Evolutionary conservation across 2,797 vertebrate genomes (phyloP).

Genomic region (Chrysocyon brachyurus): DNA sequence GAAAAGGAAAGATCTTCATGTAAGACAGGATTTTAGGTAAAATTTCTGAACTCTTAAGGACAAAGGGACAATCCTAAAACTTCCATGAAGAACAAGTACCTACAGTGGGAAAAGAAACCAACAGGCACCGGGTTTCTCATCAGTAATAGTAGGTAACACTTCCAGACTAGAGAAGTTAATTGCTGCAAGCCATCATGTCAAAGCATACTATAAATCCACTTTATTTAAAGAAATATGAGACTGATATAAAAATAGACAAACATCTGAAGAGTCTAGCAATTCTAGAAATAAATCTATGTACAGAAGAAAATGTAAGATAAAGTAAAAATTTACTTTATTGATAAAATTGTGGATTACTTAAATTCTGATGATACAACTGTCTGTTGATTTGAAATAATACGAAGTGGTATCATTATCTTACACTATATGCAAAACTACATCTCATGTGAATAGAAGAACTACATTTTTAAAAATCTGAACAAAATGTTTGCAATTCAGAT

Average conservation of each 20-base stretch:
- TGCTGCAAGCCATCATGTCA: not conserved
- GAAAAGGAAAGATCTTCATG: not conserved
- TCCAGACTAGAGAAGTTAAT: not conserved
- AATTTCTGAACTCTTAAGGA: not conserved
- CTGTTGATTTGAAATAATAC: not conserved
- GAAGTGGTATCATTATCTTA: not conserved
- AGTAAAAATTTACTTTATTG: conserved; percentile 10
- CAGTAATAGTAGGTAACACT: not conserved
- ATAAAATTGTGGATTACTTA: not conserved
- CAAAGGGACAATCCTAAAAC: not conserved
- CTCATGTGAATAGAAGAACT: not conserved
- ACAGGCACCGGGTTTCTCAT: not conserved
- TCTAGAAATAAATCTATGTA: not conserved
- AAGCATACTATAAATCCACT: not conserved
- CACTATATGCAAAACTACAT: not conserved
- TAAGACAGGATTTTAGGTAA: not conserved
- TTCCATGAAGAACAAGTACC: not conserved
- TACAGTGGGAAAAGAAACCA: not conserved
- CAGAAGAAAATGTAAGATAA: not conserved
- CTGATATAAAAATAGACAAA: not conserved
- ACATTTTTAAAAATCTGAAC: not conserved
- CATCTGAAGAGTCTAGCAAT: not conserved
- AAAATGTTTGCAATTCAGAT: conserved; percentile 14
- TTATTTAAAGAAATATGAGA: not conserved
- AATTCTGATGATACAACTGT: not conserved